Base-by-base conservation (phyloP, 2,113 vertebrate species). In the Mobula birostris region DNA sequence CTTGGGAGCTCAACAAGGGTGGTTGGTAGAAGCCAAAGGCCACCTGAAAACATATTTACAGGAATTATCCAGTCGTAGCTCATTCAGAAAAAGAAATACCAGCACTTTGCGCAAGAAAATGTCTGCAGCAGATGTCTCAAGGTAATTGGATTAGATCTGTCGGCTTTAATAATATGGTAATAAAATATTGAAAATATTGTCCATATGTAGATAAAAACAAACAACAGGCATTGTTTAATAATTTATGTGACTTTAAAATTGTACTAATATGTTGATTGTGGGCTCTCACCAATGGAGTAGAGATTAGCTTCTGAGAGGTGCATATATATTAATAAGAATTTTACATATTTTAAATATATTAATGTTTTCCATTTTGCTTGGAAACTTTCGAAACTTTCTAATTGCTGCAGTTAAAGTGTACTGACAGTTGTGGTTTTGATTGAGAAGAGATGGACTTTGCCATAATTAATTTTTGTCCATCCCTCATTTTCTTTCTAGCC, bases 21-120 rank as follows among this genome's bases (percentile, higher is more conserved):
- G 98, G 98, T 96, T 99, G 95, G 96, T 98, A 21, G 97, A 98
- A 94, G 98, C 99, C 95, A 99, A 99, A 95, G 98, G 99, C 94
- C 99, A 99, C 95, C 97, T 99, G 94, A 98, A 97, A 96, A 97
- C 98, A 0, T 99, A 98, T 95, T 97, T 99, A 95, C 98, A 99
- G 95, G 98, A 99, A 96, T 97, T 98, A 94, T 99, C 99, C 70
- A 95, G 95, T 72, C 97, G 97, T 21, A 95, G 96, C 14, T 94
- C 96, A 0, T 97, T 96, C 82, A 98, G 97, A 95, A 98, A 95
- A 95, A 98, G 97, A 95, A 95, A 96, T 36, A 94, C 96, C 82
- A 97, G 96, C 94, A 96, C 97, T 12, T 98, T 99, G 95, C 97
- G 98, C 94, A 99, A 99, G 96, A 99, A 96, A 95, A 99, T 99